Evolutionary conservation across 2,797 vertebrate species (phyloP), one percentile per base, ranked within the genome.

Genomic region (Columba guinea): DNA sequence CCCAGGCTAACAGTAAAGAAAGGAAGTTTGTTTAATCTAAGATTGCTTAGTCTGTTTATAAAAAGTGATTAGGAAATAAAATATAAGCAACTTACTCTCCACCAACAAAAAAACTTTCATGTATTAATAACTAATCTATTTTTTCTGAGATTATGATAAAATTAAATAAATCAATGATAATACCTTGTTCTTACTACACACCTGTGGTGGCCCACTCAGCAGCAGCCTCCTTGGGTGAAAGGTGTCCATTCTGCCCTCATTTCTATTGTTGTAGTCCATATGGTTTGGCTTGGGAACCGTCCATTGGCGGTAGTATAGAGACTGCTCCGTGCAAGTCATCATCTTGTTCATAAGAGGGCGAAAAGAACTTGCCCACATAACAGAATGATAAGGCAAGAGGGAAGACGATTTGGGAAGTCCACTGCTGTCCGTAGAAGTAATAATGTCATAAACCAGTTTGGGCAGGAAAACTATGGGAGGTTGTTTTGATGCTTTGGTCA

Each of bases 281-380:
- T 99, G 99, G 96, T 98, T 96, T 19, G 98, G 98, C 84, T 98
- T 98, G 32, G 99, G 99, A 19, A 98, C 97, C 0, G 99, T 99
- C 99, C 99, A 99, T 74, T 99, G 99, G 34, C 99, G 99, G 95
- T 99, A 99, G 95, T 99, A 99, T 9, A 99, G 98, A 2, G 99
- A 99, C 98, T 99, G 99, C 91, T 99, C 99, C 0, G 99, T 99
- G 95, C 98, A 99, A 1, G 99, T 99, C 99, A 99, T 99, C 97
- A 99, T 99, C 97, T 99, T 99, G 96, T 99, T 99, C 96, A 99
- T 98, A 37, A 99, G 97, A 10, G 99, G 99, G 37, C 99, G 99
- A 95, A 99, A 99, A 95, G 99, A 99, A 97, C 99, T 99, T 67
- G 98, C 98, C 99, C 99, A 99, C 79, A 98, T 98, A 20, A 99